Evolutionary conservation across 2,888 invertebrate genomes (phyloP).

Genomic region (Drosophila longiperda): DNA sequence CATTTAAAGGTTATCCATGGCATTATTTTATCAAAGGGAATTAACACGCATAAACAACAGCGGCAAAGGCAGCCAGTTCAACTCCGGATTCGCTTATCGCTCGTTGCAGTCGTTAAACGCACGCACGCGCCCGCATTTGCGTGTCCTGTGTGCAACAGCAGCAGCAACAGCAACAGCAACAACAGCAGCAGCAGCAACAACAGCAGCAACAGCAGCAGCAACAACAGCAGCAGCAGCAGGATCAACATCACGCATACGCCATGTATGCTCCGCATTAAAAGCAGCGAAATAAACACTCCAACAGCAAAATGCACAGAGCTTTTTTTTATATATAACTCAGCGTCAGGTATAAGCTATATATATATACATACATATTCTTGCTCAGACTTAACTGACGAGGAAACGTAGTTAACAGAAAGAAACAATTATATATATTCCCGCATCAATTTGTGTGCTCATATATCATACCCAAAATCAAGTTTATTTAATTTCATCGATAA

Average conservation of each 20-base stretch:
- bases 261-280: conserved; percentile 64
- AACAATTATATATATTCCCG: too few relatives aligned
- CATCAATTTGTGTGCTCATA: too few relatives aligned
- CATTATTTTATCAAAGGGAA: conserved; percentile 81
- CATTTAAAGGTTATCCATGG: conserved; percentile 81
- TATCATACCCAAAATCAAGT: too few relatives aligned
- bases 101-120: conserved; percentile 74
- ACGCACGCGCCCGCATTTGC: conserved; percentile 78
- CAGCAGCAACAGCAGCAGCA: background rate
- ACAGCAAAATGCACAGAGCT: background rate
- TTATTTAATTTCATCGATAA: too few relatives aligned
- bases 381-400: background rate
- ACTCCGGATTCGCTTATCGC: conserved; percentile 60
- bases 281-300: conserved; percentile 24
- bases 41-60: conserved; percentile 79
- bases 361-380: background rate
- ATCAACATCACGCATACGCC: conserved; percentile 54
- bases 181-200: background rate
- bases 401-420: too few relatives aligned
- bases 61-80: conserved; percentile 19
- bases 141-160: conserved; percentile 58
- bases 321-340: background rate
- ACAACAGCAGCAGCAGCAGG: background rate
- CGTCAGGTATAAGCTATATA: background rate
- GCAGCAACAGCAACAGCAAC: background rate